Evolutionary conservation across 2,888 invertebrate genomes (phyloP).

Genomic region (Rhyacophila evoluta): DNA sequence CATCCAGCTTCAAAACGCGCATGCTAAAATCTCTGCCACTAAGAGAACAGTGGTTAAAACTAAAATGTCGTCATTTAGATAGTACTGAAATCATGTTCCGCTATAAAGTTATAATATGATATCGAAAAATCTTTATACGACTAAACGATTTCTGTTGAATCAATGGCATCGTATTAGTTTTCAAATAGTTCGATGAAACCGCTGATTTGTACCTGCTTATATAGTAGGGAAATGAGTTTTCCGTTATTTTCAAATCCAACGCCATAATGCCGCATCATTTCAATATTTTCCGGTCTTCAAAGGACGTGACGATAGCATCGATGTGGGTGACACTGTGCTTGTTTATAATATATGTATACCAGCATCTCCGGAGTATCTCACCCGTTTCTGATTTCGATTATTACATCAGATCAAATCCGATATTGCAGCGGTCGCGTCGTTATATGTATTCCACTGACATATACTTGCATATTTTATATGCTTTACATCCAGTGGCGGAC

Average conservation of each 20-base stretch:
- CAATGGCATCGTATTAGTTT: no score
- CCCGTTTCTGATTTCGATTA: background rate
- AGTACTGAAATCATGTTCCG: no score
- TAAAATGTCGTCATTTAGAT: no score
- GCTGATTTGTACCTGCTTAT: background rate
- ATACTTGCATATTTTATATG: background rate
- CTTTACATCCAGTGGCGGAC: background rate
- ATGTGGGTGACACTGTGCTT: background rate
- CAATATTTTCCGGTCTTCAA: background rate
- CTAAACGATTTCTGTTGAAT: no score
- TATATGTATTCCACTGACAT: background rate
- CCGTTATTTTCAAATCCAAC: background rate
- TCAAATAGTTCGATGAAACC: background rate
- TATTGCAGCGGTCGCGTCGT: background rate
- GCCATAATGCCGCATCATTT: background rate
- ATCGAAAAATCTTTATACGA: no score
- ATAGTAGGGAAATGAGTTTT: background rate
- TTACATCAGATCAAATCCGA: constrained; percentile 14
- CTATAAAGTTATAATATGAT: no score
- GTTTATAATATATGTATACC: background rate
- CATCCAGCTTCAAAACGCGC: no score
- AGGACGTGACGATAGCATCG: background rate
- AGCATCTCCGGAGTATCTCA: background rate
- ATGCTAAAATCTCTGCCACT: no score
- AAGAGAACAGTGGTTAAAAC: no score